Base-by-base conservation (phyloP, 2,888 invertebrate genomes). In the Epistrophe eligans region DNA sequence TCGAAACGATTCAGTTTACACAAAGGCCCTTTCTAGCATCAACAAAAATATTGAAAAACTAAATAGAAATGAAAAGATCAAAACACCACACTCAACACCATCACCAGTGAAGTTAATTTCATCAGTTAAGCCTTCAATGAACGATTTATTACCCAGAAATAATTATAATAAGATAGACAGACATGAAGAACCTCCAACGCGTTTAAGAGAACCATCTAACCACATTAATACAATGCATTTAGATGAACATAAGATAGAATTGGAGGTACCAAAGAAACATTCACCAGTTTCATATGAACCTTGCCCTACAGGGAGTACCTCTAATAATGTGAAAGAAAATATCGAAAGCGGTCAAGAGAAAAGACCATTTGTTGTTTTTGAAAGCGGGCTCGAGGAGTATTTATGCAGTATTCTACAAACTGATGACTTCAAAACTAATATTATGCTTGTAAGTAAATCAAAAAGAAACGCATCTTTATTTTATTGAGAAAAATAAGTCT, bases 11-110 rank as follows among this genome's bases (percentile, higher is more conserved):
- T 80, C 88, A 8, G 84, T 85, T 3, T 92, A 92, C 81, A 89
- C 91, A 67, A 89, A 89, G 3, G 91, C 92, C 0, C 71, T 91
- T 48, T 89, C 90, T 4, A 90, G 89, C 40, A 89, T 92, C 6
- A 91, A 91, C 73, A 90, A 90, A 28, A 91, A 90, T 67, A 90
- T 92, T 15, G 90, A 89, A 32, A 92, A 91, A 77, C 62, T 91
- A 10, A 71, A 50, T 15, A 74, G 58, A 38, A 79, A 28, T 32
- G 58, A 66, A 28, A 84, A 64, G 15, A 48, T 17, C 10, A 79
- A 64, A 32, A 55, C 52, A 4, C 15, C 58, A 40, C 60, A 55
- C 7, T 9, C 35, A 19, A 55, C 73, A 5, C 62, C 77, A 32
- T 11, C 62, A n/a, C 50, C 67, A 19, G 35, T 4, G 3, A 50